These are phyloP conservation scores for Drosophila nannoptera DNA, from an alignment of 1,140 invertebrate genomes.

Conservation along the genomic window DNA sequence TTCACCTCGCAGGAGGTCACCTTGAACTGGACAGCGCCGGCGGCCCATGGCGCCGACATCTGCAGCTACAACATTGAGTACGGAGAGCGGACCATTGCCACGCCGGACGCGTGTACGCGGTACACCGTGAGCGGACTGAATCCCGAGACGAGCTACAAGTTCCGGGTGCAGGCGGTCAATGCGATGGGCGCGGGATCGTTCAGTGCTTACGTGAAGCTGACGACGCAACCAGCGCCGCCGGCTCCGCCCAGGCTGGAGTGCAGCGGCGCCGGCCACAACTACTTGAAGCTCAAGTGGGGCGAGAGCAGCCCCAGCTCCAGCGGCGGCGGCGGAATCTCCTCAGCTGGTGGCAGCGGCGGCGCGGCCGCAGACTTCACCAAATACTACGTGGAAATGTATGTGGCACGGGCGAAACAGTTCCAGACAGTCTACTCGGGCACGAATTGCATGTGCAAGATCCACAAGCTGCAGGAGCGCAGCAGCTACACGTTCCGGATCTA, in stretches of 20 bases:
- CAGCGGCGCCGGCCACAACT: slow-evolving; percentile 86
- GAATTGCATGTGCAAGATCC: slow-evolving; percentile 87
- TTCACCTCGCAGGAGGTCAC: slow-evolving; percentile 84
- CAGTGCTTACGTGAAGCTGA: slow-evolving; percentile 85
- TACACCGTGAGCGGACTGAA: slow-evolving; percentile 80
- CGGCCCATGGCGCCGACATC: slow-evolving; percentile 86
- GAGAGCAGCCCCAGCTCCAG: slow-evolving; percentile 75
- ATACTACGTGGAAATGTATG: slow-evolving; percentile 90
- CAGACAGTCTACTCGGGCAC: slow-evolving; percentile 89
- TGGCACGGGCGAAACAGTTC: slow-evolving; percentile 83
- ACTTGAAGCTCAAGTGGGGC: slow-evolving; percentile 91
- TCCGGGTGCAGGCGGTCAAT: slow-evolving; percentile 90
- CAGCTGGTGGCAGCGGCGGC: not conserved
- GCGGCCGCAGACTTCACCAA: slow-evolving; percentile 85
- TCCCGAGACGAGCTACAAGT: slow-evolving; percentile 83
- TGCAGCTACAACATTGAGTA: slow-evolving; percentile 87
- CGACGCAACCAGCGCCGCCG: slow-evolving; percentile 88
- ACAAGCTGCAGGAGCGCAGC: slow-evolving; percentile 88
- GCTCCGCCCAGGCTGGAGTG: slow-evolving; percentile 87
- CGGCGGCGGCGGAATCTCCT: slow-evolving; percentile 79
- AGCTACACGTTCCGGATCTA: slow-evolving; percentile 90
- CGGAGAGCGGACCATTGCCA: slow-evolving; percentile 83
- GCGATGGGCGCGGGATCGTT: slow-evolving; percentile 89
- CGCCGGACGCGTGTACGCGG: slow-evolving; percentile 80
- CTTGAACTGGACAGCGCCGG: slow-evolving; percentile 86